Percentiles rank a stretch among this genome's conserved stretches.
These are phyloP conservation scores for Pampusana beccarii DNA, from an alignment of 2,113 vertebrate species.

Conservation along the genomic window DNA sequence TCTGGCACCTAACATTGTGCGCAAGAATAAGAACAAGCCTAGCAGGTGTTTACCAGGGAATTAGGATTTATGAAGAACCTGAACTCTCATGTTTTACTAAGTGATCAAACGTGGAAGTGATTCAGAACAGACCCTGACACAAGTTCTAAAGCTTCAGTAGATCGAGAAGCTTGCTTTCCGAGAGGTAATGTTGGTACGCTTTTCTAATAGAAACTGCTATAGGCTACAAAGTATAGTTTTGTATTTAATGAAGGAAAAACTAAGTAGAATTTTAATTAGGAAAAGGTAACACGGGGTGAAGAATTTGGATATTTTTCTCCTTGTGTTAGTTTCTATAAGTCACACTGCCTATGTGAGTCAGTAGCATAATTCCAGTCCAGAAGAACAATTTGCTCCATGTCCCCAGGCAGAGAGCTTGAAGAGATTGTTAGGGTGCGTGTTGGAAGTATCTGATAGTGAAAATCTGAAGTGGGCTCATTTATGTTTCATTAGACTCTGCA, in stretches of 20 bases:
- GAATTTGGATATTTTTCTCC: neutral
- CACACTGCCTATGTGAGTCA: neutral
- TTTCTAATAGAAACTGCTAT: neutral
- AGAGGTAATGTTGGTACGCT: neutral
- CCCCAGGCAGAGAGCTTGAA: neutral
- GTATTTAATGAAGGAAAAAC: neutral
- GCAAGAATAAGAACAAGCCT: neutral
- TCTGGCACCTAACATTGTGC: neutral
- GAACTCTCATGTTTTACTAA: neutral
- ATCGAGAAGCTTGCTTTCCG: neutral
- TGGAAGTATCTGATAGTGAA: neutral
- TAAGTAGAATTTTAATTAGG: neutral
- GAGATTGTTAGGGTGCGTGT: neutral
- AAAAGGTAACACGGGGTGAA: neutral
- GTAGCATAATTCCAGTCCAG: neutral
- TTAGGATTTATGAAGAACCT: slow-evolving; percentile 38
- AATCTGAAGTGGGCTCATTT: neutral
- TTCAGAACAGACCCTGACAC: neutral
- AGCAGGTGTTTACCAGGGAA: neutral
- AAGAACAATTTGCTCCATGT: neutral
- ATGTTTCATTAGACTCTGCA: neutral
- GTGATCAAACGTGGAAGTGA: neutral
- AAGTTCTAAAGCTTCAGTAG: neutral
- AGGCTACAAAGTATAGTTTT: neutral
- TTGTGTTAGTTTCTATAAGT: neutral